A percentile compares a stretch with the other conserved stretches of the same genome.
These are phyloP conservation scores for Vesta saturnalis DNA, from an alignment of 2,888 invertebrate genomes.

Conservation along the genomic window DNA sequence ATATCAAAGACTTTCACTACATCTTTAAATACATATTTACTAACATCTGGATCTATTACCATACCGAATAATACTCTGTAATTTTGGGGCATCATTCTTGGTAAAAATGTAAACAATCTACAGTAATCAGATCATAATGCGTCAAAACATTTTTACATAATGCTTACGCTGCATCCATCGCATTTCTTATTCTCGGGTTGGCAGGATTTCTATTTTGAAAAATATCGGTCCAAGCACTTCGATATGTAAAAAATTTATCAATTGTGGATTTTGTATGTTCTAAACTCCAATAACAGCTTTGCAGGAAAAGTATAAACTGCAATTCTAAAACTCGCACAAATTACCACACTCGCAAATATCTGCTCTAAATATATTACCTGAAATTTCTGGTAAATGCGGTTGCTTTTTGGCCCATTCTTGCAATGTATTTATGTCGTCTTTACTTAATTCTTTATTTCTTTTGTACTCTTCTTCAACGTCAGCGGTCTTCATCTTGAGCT, in stretches of 20 bases:
- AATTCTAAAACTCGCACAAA: no score
- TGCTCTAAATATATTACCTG: no score
- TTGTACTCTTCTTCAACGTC: no score
- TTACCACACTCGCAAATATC: no score
- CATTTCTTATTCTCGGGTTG: constrained; percentile 61
- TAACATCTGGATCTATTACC: constrained; percentile 66
- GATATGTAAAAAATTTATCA: constrained; percentile 69
- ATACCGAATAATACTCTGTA: constrained; percentile 51
- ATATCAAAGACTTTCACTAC: constrained; percentile 66
- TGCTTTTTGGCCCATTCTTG: no score
- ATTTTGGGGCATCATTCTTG: constrained; percentile 47
- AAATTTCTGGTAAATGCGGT: no score
- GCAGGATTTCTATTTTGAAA: constrained; percentile 69
- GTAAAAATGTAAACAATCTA: constrained; percentile 33
- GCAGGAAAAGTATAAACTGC: constrained; percentile 11
- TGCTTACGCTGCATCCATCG: constrained; percentile 56
- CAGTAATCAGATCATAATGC: neutral
- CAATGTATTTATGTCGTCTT: no score
- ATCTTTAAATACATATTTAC: constrained; percentile 67
- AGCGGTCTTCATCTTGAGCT: no score
- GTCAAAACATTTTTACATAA: neutral
- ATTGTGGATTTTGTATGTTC: neutral
- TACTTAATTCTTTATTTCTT: no score
- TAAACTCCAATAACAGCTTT: constrained; percentile 11
- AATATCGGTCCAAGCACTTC: constrained; percentile 70